A percentile compares a stretch with the other conserved stretches of the same genome.
Conservation (phyloP, 2,797 vertebrate species). For the Hypotaenidia okinawae region DNA sequence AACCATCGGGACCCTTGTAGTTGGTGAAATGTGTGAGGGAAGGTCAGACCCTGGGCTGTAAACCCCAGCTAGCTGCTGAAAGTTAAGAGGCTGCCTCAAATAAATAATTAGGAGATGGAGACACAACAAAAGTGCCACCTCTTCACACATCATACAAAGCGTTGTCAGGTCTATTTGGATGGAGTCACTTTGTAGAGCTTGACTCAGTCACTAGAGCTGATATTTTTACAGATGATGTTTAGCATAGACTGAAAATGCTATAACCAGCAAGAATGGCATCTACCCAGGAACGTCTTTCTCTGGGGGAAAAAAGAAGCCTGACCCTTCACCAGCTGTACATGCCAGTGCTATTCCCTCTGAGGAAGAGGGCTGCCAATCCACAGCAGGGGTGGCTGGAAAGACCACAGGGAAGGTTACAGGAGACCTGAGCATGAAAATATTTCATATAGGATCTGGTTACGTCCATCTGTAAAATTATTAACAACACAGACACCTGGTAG, state of each 20-base stretch:
- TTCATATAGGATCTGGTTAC: neutral
- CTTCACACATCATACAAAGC: neutral
- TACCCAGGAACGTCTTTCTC: neutral
- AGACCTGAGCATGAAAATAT: neutral
- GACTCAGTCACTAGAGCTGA: neutral
- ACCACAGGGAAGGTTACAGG: neutral
- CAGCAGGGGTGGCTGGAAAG: neutral
- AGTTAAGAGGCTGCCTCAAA: neutral
- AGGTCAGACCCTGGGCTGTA: neutral
- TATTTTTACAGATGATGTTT: neutral
- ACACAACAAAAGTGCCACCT: neutral
- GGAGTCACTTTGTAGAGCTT: neutral
- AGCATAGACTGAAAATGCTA: neutral
- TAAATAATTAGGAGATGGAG: neutral
- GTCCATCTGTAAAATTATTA: slow-evolving; percentile 1
- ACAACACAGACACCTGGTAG: neutral
- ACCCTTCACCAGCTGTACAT: neutral
- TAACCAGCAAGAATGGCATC: neutral
- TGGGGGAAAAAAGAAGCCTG: neutral
- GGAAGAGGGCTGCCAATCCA: neutral
- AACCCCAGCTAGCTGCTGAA: neutral
- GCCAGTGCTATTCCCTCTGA: neutral
- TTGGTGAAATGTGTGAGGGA: neutral
- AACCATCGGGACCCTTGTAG: neutral
- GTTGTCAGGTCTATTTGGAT: neutral